These are phyloP conservation scores for Protobothrops mucrosquamatus DNA, from an alignment of 2,113 vertebrate species.

Conservation along the genomic window DNA sequence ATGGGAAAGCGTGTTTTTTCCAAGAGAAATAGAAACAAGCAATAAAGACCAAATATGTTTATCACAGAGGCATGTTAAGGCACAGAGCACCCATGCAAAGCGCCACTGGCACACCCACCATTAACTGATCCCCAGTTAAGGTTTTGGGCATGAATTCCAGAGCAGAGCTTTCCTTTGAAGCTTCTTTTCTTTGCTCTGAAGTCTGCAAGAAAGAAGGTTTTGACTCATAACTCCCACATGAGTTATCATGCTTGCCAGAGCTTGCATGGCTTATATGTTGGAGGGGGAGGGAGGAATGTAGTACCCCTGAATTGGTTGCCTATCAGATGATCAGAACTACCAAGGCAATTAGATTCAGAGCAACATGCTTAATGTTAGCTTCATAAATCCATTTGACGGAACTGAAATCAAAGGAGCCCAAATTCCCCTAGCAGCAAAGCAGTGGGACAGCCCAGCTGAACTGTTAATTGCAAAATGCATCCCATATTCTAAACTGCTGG, in stretches of 20 bases:
- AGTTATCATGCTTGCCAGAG: neutral
- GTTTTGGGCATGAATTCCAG: conserved; percentile 1
- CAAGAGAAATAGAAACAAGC: neutral
- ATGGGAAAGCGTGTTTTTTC: neutral
- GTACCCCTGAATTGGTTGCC: neutral
- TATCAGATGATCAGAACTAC: neutral
- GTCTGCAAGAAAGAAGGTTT: neutral
- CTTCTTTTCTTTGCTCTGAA: conserved; percentile 3
- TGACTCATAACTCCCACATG: accelerated
- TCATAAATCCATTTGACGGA: neutral
- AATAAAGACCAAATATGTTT: neutral
- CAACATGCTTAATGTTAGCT: accelerated
- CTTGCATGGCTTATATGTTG: accelerated
- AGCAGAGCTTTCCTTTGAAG: conserved; percentile 23
- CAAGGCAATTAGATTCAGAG: neutral
- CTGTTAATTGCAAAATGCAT: neutral
- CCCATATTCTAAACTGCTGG: neutral
- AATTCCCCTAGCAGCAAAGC: neutral
- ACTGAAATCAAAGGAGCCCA: neutral
- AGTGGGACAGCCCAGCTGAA: neutral
- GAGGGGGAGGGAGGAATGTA: neutral
- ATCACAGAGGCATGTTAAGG: neutral
- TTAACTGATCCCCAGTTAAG: conserved; percentile 14
- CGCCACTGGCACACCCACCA: neutral
- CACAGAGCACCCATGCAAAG: neutral